Base-by-base conservation (phyloP, 2,888 invertebrate species). In the Anagyrus pseudococci region DNA sequence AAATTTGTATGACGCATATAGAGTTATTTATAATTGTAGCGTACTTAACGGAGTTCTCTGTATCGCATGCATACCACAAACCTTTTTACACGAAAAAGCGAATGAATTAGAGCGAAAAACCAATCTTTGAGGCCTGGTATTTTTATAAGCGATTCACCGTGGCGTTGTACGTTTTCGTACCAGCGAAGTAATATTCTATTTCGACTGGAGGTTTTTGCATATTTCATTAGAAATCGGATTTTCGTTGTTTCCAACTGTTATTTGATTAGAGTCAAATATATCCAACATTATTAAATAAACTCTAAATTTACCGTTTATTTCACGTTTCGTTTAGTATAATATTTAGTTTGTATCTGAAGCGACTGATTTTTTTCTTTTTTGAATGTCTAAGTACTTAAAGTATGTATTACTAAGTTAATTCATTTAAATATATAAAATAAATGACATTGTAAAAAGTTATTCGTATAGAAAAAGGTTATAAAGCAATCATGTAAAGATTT, bases 11-110 rank as follows among this genome's bases (percentile, higher is more conserved):
- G 33, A 57, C 29, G 44, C 57, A 57, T 37, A 37, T 37, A 37
- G 26, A 56, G 40, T 54, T 53, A 60, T 56, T 61, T 58, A 61
- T 58, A 58, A 61, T 58, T 29, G 54, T 61, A 61, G 50, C 53
- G 64, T 60, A 65, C 61, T 65, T 58, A 54, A 20, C 15, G 4
- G 23, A 61, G 50, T 44, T 54, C 60, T 61, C 49, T 65, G 43
- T 64, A 60, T 8, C 53, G 54, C 49, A 44, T 25, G 4, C 8
- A 8, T 15, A 52, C 53, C 54, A 58, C 33, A 29, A 46, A 57
- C 59, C 53, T 57, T 58, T 60, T 44, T 61, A 50, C 49, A 55
- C 46, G 22, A 50, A 44, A 50, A n/a, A 44, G 26, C 6, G 22
- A 46, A 41, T 33, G 17, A 44, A 25, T 49, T 22, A 58, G 46